Conservation (phyloP, 1,140 invertebrate species). For the Chironomus striatipennis region DNA sequence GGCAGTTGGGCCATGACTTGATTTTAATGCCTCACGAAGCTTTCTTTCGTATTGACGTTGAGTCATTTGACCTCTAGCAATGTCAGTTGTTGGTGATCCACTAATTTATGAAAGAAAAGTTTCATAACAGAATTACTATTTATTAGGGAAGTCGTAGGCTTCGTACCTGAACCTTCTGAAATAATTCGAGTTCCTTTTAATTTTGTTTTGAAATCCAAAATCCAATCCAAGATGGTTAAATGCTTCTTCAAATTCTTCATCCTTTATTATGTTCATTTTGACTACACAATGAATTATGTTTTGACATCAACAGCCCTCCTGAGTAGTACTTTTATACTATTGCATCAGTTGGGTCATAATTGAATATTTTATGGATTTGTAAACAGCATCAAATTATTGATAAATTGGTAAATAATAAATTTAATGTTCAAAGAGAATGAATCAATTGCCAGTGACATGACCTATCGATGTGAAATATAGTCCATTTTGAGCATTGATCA, state of each 20-base stretch:
- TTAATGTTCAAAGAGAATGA: too few relatives aligned
- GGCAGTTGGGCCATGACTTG: constrained; percentile 44
- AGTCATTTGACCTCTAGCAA: neutral
- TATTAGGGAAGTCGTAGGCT: too few relatives aligned
- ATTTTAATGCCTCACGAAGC: constrained; percentile 42
- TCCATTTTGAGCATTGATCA: too few relatives aligned
- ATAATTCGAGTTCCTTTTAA: neutral
- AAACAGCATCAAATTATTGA: neutral
- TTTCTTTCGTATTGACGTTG: constrained; percentile 24
- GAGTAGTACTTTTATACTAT: neutral
- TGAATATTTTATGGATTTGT: neutral
- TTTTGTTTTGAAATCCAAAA: neutral
- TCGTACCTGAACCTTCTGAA: neutral
- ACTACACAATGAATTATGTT: neutral
- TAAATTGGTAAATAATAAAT: too few relatives aligned
- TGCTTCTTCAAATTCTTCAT: neutral
- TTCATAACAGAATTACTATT: too few relatives aligned
- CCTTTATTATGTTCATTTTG: neutral
- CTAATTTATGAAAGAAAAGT: too few relatives aligned
- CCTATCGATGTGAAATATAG: too few relatives aligned
- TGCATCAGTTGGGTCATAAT: neutral
- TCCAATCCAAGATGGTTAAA: neutral
- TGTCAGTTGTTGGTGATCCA: neutral
- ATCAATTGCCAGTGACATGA: too few relatives aligned
- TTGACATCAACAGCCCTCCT: neutral